Evolutionary conservation across 2,113 vertebrate genomes (phyloP).

Genomic region (Tetraodon nigroviridis): DNA sequence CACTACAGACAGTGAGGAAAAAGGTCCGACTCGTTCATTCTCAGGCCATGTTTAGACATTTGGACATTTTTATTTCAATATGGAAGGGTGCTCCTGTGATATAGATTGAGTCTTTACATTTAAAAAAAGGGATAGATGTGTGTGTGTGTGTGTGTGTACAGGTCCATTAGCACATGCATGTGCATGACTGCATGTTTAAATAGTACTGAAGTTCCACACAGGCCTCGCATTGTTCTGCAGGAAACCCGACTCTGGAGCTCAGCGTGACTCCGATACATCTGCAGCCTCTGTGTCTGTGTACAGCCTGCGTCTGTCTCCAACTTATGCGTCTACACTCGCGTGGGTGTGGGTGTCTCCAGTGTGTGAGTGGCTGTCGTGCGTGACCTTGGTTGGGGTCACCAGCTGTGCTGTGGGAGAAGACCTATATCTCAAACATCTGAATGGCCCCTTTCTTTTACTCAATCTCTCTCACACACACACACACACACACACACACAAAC

Average conservation of each 20-base stretch:
- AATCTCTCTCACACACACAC: constrained; percentile 5
- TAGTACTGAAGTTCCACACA: constrained; percentile 69
- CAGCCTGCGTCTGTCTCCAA: constrained; percentile 20
- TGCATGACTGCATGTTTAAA: constrained; percentile 55
- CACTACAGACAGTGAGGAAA: too few relatives aligned
- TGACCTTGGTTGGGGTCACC: constrained; percentile 72
- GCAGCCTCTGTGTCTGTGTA: constrained; percentile 34
- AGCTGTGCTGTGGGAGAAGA: constrained; percentile 65
- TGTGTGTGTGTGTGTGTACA: constrained; percentile 22
- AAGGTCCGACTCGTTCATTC: too few relatives aligned
- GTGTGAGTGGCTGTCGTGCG: constrained; percentile 45
- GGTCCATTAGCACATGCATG: constrained; percentile 24
- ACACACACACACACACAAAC: constrained; percentile 10
- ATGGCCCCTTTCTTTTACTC: constrained; percentile 23
- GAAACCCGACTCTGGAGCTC: constrained; percentile 71
- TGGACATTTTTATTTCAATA: background rate
- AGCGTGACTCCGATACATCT: constrained; percentile 58
- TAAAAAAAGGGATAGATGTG: background rate
- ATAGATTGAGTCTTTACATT: too few relatives aligned
- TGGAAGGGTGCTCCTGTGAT: background rate
- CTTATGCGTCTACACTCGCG: constrained; percentile 13
- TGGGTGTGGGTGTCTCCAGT: constrained; percentile 11
- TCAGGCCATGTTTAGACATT: background rate
- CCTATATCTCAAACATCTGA: constrained; percentile 52
- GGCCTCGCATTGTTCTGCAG: constrained; percentile 72